Evolutionary conservation across 2,888 invertebrate genomes (phyloP), one percentile per base, ranked within the genome.

Genomic region (Tinea trinotella): DNA sequence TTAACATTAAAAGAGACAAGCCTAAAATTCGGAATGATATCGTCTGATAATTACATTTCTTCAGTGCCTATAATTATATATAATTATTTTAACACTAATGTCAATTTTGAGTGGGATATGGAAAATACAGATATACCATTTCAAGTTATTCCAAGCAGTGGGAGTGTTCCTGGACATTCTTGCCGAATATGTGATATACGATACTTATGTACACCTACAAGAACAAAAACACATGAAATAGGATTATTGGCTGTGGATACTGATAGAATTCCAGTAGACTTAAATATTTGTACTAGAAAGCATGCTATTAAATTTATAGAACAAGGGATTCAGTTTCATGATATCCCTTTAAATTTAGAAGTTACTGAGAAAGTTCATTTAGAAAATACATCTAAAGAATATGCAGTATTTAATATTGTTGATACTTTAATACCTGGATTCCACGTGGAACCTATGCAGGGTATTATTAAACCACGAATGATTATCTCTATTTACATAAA

Each of bases 301-400:
- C 63, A 82, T 17, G 69, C 75, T 22, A 74, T 85, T 54, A 84
- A 82, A 57, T 85, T 84, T 65, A 63, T 81, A 57, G 74, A 80
- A 60, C 62, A 64, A 48, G 59, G 65, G 1, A 65, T 84, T 20
- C 20, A 62, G 24, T 81, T 85, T 54, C 83, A 79, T 68, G 82
- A 84, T 54, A 71, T 85, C 55, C 68, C 81, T 15, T 64, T 85
- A 52, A 81, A 86, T 58, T 67, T 84, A 53, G 74, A 76, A 64
- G 67, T 69, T 0, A 57, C 64, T 20, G 80, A 84, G 60, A 86
- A 72, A 61, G 76, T 88, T 0, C 79, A 79, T 61, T 62, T 90
- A 30, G 80, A 76, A 61, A 90, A 90, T 65, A 78, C 83, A 13
- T 81, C 89, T 1, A 81, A 88, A 57, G 87, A 88, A 63, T 71